Conservation (phyloP, 1,140 invertebrate species). For the Papilio polytes region DNA sequence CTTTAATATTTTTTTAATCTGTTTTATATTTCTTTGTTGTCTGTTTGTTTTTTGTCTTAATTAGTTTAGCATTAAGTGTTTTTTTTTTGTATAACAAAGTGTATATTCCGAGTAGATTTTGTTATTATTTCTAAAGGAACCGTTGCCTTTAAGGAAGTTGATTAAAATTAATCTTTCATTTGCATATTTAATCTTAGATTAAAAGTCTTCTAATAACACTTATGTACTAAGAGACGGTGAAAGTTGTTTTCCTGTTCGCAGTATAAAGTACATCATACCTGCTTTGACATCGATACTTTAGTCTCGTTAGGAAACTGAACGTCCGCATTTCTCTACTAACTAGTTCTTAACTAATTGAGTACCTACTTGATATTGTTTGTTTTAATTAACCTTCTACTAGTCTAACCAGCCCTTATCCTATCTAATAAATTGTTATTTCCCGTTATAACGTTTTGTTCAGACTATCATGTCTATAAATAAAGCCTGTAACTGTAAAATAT, state of each 20-base stretch:
- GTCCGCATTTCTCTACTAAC: conserved; percentile 18
- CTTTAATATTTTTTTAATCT: not conserved
- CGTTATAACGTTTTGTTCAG: too few relatives aligned
- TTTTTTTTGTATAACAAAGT: too few relatives aligned
- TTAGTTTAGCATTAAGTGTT: too few relatives aligned
- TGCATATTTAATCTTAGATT: not conserved
- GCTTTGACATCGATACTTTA: conserved; percentile 32
- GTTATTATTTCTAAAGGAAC: not conserved
- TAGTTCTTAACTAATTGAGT: not conserved
- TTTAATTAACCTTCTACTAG: not conserved
- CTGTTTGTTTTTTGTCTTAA: not conserved
- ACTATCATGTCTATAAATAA: too few relatives aligned
- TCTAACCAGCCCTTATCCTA: not conserved
- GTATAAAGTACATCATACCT: conserved; percentile 36
- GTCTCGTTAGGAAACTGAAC: not conserved
- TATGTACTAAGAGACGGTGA: conserved; percentile 13
- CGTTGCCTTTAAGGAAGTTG: not conserved
- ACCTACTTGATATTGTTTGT: not conserved
- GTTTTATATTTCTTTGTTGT: not conserved
- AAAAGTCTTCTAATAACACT: not conserved
- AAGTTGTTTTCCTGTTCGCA: conserved; percentile 32
- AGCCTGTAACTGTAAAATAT: too few relatives aligned
- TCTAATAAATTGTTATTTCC: not conserved
- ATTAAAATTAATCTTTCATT: not conserved
- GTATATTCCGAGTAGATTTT: too few relatives aligned